These are phyloP conservation scores for Myrmophylax atrothorax DNA, from an alignment of 2,113 vertebrate species.

Conservation along the genomic window DNA sequence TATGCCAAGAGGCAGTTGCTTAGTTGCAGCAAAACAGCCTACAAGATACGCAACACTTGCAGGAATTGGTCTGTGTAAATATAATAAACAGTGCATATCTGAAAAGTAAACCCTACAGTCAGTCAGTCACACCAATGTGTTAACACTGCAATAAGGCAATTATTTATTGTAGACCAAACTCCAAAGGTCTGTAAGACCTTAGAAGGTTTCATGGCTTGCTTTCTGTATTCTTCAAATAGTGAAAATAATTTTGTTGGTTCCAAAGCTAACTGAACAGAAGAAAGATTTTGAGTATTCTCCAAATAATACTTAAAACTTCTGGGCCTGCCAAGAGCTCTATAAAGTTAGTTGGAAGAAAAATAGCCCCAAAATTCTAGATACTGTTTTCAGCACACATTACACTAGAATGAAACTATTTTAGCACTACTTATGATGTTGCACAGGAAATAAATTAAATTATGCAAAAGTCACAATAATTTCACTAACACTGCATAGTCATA, in stretches of 20 bases:
- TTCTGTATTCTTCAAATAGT: neutral
- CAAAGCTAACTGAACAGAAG: neutral
- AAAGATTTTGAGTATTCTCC: neutral
- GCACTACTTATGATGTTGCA: neutral
- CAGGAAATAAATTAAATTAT: neutral
- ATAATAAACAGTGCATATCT: neutral
- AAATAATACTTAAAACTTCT: neutral
- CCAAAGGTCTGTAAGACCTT: neutral
- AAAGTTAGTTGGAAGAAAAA: neutral
- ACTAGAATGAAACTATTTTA: neutral
- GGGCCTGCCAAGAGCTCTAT: neutral
- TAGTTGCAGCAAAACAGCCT: neutral
- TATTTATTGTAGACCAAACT: neutral
- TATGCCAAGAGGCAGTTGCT: neutral
- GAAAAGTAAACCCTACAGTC: neutral
- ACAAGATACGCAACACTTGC: neutral
- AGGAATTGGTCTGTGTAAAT: neutral
- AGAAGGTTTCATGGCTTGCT: neutral
- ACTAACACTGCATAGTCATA: neutral
- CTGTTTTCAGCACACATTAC: neutral
- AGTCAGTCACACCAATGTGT: neutral
- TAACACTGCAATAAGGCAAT: neutral
- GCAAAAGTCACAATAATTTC: neutral
- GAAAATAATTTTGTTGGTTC: neutral
- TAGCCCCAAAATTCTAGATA: fast-evolving